Conservation (phyloP, 2,888 invertebrate genomes). For the Cantharis flavilabris region DNA sequence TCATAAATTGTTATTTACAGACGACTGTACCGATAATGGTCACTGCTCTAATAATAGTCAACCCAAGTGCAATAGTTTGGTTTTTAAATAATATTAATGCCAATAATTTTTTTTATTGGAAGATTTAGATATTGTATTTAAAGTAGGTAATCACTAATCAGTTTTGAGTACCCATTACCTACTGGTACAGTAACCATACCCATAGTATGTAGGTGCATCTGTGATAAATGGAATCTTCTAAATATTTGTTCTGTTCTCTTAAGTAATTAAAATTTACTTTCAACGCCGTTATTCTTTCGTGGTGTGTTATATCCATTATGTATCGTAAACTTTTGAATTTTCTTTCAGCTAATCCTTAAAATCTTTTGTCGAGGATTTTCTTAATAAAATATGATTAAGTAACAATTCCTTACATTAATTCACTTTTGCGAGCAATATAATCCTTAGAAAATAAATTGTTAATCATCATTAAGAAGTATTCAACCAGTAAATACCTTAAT, state of each 20-base stretch:
- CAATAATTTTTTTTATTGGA: too few relatives aligned
- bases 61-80: too few relatives aligned
- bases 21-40: too few relatives aligned
- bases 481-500: background rate
- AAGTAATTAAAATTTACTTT: background rate
- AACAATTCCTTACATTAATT: background rate
- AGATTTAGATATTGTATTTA: too few relatives aligned
- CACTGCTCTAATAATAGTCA: too few relatives aligned
- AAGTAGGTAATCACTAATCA: too few relatives aligned
- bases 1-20: too few relatives aligned
- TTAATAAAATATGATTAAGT: background rate
- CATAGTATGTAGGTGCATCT: background rate
- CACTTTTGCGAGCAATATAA: background rate
- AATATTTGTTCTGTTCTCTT: background rate
- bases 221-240: background rate
- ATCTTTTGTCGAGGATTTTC: background rate
- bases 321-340: background rate
- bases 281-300: background rate
- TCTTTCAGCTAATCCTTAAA: background rate
- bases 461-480: background rate
- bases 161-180: too few relatives aligned
- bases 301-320: background rate
- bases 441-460: background rate
- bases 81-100: too few relatives aligned
- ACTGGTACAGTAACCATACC: too few relatives aligned